phyloP scores from a whole-genome alignment of 2,888 invertebrate genomes.

The Synergus umbraculus region DNA sequence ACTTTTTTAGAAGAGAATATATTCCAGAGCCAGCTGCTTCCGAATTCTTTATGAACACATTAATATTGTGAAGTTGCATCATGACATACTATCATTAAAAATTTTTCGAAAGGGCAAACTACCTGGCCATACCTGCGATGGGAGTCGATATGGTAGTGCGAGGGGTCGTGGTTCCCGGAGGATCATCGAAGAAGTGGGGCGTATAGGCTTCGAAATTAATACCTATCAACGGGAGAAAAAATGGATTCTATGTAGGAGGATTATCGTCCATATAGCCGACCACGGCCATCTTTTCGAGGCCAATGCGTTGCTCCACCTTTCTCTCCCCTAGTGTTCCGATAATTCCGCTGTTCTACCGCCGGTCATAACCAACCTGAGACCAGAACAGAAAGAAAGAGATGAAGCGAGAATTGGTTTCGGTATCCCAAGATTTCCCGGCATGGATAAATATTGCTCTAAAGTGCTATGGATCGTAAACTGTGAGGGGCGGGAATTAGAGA shows the following conservation, averaged over 20 bases:
- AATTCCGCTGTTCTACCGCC: slow-evolving; percentile 55
- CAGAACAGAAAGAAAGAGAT: slow-evolving; percentile 15
- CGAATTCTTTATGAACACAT: slow-evolving; percentile 28
- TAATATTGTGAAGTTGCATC: slow-evolving; percentile 30
- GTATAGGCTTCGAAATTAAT: slow-evolving; percentile 42
- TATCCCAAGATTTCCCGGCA: slow-evolving; percentile 51
- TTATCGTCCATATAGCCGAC: slow-evolving; percentile 21
- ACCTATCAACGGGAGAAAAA: slow-evolving; percentile 50
- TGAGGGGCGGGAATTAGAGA: slow-evolving; percentile 61
- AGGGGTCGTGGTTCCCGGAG: slow-evolving; percentile 17
- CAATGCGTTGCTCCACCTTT: slow-evolving; percentile 59
- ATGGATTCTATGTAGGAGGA: slow-evolving; percentile 43
- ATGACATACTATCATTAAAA: slow-evolving; percentile 37
- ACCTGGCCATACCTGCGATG: slow-evolving; percentile 33
- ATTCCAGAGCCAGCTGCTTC: slow-evolving; percentile 22
- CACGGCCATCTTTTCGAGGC: slow-evolving; percentile 61
- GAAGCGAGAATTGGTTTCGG: slow-evolving; percentile 52
- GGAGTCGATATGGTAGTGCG: neutral
- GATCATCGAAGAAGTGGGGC: slow-evolving; percentile 23
- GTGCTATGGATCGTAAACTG: slow-evolving; percentile 36
- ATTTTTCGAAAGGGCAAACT: slow-evolving; percentile 31
- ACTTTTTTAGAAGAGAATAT: neutral
- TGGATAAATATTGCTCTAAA: slow-evolving; percentile 52
- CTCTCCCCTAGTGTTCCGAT: slow-evolving; percentile 55
- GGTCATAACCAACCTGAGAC: slow-evolving; percentile 47